Base-by-base conservation (phyloP, 2,888 invertebrate genomes). In the Lysandra bellargus region DNA sequence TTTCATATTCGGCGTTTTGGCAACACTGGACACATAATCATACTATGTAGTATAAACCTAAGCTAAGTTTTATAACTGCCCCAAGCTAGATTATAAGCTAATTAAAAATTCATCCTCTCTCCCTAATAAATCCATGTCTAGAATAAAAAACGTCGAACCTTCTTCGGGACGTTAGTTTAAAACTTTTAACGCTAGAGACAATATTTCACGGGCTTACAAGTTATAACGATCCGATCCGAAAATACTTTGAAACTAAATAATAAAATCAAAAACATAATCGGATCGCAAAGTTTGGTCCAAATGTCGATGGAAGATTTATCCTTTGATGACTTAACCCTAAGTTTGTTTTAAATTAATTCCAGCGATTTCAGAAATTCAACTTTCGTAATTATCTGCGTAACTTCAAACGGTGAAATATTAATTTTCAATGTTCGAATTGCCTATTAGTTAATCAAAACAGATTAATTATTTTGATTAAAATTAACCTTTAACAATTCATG, bases 261-360 rank as follows among this genome's bases (percentile, higher is more conserved):
- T 30, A 9, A 69, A 37, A 37, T 69, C 33, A 69, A 37, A 69
- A 69, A 69, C 69, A 37, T 69, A 12, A 69, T 33, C 69, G 33
- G 33, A 69, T 69, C 69, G 33, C 69, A 69, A 69, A 69, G 14
- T 69, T 69, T 37, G 3, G 64, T 69, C 4, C 12, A 4, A 69
- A 30, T 69, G 69, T 69, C 69, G 33, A 33, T 69, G 30, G 14
- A 69, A 69, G 14, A 69, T 69, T 69, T 69, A 69, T 33, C 69
- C 64, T 69, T 69, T 69, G 69, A 69, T 69, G 69, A 69, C 69
- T 69, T 69, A 69, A 69, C 69, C 33, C 33, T 69, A 2, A 33
- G 69, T 37, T 61, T 69, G 33, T 69, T 69, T 33, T 37, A 33
- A 69, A 69, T 69, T 37, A 37, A 69, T 69, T 69, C 33, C 69